Evolutionary conservation across 2,888 invertebrate genomes (phyloP), one percentile per base, ranked within the genome.

Genomic region (Drosophila peninsularis): DNA sequence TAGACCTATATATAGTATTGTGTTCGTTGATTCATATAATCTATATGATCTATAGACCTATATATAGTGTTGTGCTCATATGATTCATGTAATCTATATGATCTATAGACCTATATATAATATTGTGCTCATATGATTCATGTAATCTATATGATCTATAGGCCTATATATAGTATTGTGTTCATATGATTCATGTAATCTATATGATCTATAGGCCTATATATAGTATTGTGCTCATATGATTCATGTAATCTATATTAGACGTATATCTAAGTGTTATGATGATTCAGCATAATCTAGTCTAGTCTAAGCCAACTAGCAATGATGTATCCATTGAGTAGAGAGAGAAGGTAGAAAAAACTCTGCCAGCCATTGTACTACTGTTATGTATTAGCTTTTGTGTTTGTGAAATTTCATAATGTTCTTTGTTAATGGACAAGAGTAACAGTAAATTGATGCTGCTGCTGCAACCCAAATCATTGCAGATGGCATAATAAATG

Each of bases 401-500:
- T 11, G 2, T 10, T 30, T n/a, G 19, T n/a, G 42, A n/a, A n/a
- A 34, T 52, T 6, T 27, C 32, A 21, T 41, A 21, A 32, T 55
- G 44, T 27, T 32, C 10, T 14, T 14, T 44, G 32, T 21, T 44
- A 32, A 19, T 19, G 39, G 10, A 17, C 17, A 27, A 17, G 13
- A 41, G 5, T 30, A 41, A 41, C 27, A 30, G 17, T 41, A 34
- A 34, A 49, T 21, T 30, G 53, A 10, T 27, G 36, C 21, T 44
- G 13, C 42, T 21, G 49, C 56, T 17, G 56, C 24, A 11, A 32
- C 2, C 27, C 13, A 57, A 68, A 45, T 44, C 47, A 57, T 39
- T 65, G 67, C 53, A 47, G 30, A 47, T 30, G 30, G 30, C 47
- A 21, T 9, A 39, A 30, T 32, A 36, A 32, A 30, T 10, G n/a